Conservation (phyloP, 1,140 invertebrate genomes). For the Polyergus mexicanus region DNA sequence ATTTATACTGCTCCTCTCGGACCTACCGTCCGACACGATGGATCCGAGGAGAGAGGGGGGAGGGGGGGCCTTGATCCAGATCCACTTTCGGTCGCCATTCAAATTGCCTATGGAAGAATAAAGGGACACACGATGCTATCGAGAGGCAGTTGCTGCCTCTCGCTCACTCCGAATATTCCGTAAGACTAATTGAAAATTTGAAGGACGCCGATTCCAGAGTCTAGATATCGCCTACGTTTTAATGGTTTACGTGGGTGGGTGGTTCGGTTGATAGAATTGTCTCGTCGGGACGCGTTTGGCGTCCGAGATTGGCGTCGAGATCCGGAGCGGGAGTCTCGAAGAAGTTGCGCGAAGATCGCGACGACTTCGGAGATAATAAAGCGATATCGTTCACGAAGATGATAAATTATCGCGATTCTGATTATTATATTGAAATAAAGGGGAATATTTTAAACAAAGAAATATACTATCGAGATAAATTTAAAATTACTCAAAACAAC, state of each 20-base stretch:
- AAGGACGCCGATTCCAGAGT: slow-evolving; percentile 27
- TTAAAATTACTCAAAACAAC: too few species aligned
- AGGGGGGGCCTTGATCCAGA: slow-evolving; percentile 27
- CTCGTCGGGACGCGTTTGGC: slow-evolving; percentile 30
- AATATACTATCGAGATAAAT: too few species aligned
- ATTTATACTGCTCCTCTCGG: slow-evolving; percentile 16
- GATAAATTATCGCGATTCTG: slow-evolving; percentile 16
- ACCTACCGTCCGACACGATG: not conserved
- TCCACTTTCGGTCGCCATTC: slow-evolving; percentile 53
- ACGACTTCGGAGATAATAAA: not conserved
- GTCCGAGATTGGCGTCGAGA: slow-evolving; percentile 59
- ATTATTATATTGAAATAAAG: slow-evolving; percentile 24
- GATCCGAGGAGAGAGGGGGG: slow-evolving; percentile 15
- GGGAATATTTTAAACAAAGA: not conserved
- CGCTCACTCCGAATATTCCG: slow-evolving; percentile 28
- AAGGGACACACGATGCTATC: slow-evolving; percentile 43
- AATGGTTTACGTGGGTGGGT: slow-evolving; percentile 45
- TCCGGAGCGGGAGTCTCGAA: not conserved
- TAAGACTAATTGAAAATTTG: slow-evolving; percentile 60
- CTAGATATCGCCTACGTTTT: slow-evolving; percentile 34
- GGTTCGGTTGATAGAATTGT: slow-evolving; percentile 55
- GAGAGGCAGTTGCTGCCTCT: not conserved
- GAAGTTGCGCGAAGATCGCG: not conserved
- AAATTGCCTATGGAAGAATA: slow-evolving; percentile 45
- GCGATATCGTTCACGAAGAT: not conserved